Conservation (phyloP, 2,888 invertebrate genomes). For the Chrysopilus asiliformis region DNA sequence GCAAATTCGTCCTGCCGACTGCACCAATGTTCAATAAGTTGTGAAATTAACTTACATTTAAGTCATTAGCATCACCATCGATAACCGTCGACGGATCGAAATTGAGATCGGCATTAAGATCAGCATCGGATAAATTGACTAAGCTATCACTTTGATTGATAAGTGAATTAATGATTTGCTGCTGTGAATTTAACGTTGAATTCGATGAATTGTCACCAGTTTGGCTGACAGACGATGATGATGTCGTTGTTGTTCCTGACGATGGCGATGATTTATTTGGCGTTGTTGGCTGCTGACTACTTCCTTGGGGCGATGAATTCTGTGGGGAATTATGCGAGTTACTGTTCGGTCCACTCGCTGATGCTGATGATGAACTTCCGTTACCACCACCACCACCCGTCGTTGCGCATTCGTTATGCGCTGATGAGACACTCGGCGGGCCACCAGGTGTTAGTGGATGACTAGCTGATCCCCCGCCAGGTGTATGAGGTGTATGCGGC, state of each 20-base stretch:
- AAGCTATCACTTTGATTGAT: constrained; percentile 24
- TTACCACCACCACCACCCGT: background rate
- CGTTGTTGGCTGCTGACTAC: constrained; percentile 14
- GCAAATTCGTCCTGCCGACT: no score
- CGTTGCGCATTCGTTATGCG: constrained; percentile 34
- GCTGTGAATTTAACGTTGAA: constrained; percentile 25
- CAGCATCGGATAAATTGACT: constrained; percentile 46
- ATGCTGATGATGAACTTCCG: constrained; percentile 16
- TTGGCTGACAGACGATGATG: constrained; percentile 17
- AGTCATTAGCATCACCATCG: constrained; percentile 79
- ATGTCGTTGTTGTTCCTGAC: constrained; percentile 20
- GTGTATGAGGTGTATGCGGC: constrained; percentile 66
- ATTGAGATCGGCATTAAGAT: constrained; percentile 77
- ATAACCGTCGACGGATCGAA: constrained; percentile 90
- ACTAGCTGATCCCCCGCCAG: constrained; percentile 54
- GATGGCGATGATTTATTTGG: constrained; percentile 17
- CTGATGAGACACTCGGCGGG: constrained; percentile 68
- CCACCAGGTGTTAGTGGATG: constrained; percentile 61
- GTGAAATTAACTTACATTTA: constrained; percentile 69
- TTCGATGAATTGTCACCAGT: constrained; percentile 23
- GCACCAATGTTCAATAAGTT: no score
- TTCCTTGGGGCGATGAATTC: constrained; percentile 26
- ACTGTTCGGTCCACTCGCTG: constrained; percentile 17
- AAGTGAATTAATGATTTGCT: constrained; percentile 27
- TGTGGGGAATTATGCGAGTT: constrained; percentile 37